Conservation (phyloP, 2,113 vertebrate species). For the Prunella himalayana region DNA sequence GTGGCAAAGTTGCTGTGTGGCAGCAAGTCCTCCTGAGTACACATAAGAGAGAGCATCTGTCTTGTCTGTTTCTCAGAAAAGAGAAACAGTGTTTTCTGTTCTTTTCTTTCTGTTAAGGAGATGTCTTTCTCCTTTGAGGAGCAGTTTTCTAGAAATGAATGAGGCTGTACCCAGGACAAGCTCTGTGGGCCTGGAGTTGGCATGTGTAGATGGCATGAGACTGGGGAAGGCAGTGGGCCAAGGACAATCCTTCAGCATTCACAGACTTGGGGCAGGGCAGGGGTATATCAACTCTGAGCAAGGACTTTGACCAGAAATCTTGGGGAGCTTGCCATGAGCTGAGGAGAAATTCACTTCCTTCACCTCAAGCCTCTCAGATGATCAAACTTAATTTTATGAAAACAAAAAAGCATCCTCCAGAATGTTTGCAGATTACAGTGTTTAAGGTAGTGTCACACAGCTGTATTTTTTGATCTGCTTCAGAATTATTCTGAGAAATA, state of each 20-base stretch:
- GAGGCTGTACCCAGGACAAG: background rate
- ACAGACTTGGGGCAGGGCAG: fast-evolving
- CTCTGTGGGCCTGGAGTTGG: background rate
- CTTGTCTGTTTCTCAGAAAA: background rate
- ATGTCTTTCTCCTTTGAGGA: background rate
- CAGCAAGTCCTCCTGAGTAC: background rate
- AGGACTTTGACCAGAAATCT: background rate
- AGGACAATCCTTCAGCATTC: background rate
- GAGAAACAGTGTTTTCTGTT: background rate
- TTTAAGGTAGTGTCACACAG: background rate
- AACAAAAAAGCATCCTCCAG: background rate
- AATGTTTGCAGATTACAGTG: background rate
- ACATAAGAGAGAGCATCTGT: background rate
- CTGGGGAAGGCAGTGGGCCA: background rate
- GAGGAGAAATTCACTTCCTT: background rate
- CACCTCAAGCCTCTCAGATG: background rate
- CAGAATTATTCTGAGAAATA: background rate
- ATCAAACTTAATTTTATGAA: background rate
- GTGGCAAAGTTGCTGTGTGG: background rate
- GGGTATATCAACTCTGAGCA: background rate
- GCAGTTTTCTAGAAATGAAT: background rate
- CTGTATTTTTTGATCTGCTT: background rate
- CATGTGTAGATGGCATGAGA: background rate
- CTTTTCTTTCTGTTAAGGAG: background rate
- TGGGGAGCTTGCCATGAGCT: background rate